Evolutionary conservation across 2,113 vertebrate species (phyloP), one percentile per base, ranked within the genome.

Genomic region (Albula glossodonta): DNA sequence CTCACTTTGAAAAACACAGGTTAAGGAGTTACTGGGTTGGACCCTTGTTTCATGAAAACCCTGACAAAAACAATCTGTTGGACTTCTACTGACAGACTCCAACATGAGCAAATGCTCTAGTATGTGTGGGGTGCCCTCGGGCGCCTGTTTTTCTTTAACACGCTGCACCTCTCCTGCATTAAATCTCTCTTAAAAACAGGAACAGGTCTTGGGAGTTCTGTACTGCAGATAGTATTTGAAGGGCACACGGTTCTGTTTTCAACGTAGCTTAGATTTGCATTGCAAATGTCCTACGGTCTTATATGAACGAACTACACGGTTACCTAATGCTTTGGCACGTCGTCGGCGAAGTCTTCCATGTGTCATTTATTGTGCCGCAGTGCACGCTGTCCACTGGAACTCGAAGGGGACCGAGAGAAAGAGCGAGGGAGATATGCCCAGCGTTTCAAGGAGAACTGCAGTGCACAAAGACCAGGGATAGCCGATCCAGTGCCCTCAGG

Each of bases 201-300:
- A 82, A 22, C 78, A 63, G 78, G 81, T n/a, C 41, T 13, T 90
- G 87, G 87, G 90, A 91, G 87, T 87, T 89, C 90, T 91, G 84
- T 74, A 66, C 89, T 88, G 90, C 91, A 93, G 90, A 93, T 93
- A 92, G 93, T 93, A 92, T 92, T 91, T 92, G 90, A 94, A 95
- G 92, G 92, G 89, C 91, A 92, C 84, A 91, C 90, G 90, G 85
- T 89, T 90, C 91, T 86, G 87, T 88, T 93, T 92, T 92, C 92
- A 85, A 93, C 89, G 90, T 88, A 87, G 13, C 87, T 78, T 79
- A 86, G 53, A 93, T 94, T 91, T 93, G 91, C 91, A 94, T 90
- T 93, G 93, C 93, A 92, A 92, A 95, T 93, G 53, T 53, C 5
- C 79, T 52, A 41, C 63, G 80, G 88, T 90, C 89, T 91, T 89